Evolutionary conservation across 2,888 invertebrate species (phyloP).

Genomic region (Plebejus argus): DNA sequence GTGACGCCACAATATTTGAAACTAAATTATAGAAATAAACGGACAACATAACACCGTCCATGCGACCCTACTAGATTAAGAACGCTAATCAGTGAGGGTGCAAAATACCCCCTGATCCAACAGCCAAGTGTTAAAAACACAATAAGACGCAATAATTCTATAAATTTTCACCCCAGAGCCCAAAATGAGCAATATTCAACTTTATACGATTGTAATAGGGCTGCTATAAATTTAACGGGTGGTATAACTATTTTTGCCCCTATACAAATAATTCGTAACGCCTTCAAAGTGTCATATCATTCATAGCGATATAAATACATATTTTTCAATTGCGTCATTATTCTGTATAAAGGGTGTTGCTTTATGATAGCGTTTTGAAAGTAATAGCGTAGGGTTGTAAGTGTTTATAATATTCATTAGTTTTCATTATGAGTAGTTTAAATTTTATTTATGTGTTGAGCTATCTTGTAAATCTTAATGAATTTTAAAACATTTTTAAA

Average conservation of each 20-base stretch:
- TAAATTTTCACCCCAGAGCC: conserved; percentile 40
- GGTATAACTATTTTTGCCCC: conserved; percentile 42
- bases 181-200: conserved; percentile 40
- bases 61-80: conserved; percentile 73
- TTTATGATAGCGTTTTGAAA: conserved; percentile 55
- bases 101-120: conserved; percentile 65
- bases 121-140: conserved; percentile 78
- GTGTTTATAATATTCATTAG: conserved; percentile 38
- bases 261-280: conserved; percentile 69
- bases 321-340: conserved; percentile 70
- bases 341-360: conserved; percentile 57
- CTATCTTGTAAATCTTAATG: conserved; percentile 31
- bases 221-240: neutral
- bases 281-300: conserved; percentile 79
- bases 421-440: conserved; percentile 39
- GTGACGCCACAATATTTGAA: too few relatives aligned
- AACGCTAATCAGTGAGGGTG: conserved; percentile 78
- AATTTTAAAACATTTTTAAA: neutral
- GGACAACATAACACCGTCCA: conserved; percentile 52
- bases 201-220: conserved; percentile 44
- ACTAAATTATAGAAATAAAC: neutral
- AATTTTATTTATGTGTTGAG: conserved; percentile 34
- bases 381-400: conserved; percentile 49
- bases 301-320: conserved; percentile 76
- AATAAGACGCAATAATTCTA: conserved; percentile 69